Evolutionary conservation across 2,113 vertebrate genomes (phyloP).

Genomic region (Gorsachius goisagi): DNA sequence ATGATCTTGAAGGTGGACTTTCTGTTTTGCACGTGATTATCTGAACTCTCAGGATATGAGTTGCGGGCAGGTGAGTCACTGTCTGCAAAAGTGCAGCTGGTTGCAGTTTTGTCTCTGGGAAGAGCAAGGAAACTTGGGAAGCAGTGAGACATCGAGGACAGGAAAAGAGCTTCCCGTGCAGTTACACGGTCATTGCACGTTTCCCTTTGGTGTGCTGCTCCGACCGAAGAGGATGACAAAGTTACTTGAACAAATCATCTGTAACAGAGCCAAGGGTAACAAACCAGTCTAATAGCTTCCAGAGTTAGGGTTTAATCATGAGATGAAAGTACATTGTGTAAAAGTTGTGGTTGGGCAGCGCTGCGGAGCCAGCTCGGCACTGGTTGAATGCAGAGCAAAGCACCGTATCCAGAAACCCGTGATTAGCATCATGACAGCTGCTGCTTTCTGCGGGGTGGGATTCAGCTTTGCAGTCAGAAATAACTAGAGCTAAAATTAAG

Average conservation of each 20-base stretch:
- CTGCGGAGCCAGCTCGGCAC: neutral
- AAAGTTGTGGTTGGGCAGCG: neutral
- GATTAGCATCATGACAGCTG: constrained; percentile 36
- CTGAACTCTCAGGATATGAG: neutral
- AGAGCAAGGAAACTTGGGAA: neutral
- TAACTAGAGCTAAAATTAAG: constrained; percentile 64
- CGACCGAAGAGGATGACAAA: neutral
- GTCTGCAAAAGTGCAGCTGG: neutral
- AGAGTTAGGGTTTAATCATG: neutral
- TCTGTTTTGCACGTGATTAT: fast-evolving
- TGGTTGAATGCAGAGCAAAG: neutral
- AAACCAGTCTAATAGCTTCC: neutral
- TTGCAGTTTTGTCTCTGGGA: neutral
- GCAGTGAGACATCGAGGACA: neutral
- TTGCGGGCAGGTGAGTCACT: neutral
- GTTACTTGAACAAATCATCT: neutral
- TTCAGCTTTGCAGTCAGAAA: constrained; percentile 31
- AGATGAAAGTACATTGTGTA: neutral
- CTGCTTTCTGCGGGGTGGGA: neutral
- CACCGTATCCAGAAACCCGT: neutral
- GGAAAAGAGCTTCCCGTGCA: neutral
- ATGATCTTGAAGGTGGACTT: neutral
- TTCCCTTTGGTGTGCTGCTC: neutral
- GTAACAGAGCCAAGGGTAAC: neutral
- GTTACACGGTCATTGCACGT: neutral